Conservation (phyloP, 2,888 invertebrate genomes). For the Hydrotaea cyrtoneurina region DNA sequence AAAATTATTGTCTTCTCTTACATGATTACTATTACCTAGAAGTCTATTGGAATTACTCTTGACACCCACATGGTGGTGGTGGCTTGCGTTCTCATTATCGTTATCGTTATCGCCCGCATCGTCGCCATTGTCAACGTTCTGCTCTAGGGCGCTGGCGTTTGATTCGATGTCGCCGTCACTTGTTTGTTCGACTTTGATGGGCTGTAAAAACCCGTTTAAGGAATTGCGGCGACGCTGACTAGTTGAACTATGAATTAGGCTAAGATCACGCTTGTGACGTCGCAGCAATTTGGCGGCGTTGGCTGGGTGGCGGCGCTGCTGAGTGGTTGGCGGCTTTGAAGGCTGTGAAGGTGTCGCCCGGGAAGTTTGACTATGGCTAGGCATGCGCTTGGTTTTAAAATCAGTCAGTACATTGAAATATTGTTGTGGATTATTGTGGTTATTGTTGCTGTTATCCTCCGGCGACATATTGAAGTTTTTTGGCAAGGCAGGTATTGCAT, state of each 20-base stretch:
- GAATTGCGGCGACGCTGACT: neutral
- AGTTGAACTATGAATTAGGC: constrained; percentile 5
- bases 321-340: neutral
- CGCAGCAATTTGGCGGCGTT: neutral
- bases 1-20: constrained; percentile 65
- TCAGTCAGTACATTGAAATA: constrained; percentile 55
- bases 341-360: neutral
- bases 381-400: constrained; percentile 44
- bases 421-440: constrained; percentile 57
- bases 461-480: constrained; percentile 78
- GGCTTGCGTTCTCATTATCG: constrained; percentile 68
- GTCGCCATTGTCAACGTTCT: neutral
- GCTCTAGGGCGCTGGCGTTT: neutral
- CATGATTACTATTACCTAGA: constrained; percentile 56
- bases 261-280: neutral
- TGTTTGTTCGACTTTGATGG: neutral
- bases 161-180: constrained; percentile 10
- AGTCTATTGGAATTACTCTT: constrained; percentile 61
- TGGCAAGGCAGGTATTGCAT: constrained; percentile 81
- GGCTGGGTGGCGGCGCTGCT: constrained; percentile 24
- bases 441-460: constrained; percentile 67
- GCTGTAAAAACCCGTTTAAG: neutral
- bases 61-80: constrained; percentile 68
- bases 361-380: neutral
- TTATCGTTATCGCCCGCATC: constrained; percentile 58